Conservation (phyloP, 2,888 invertebrate species). For the Gerris lacustris region DNA sequence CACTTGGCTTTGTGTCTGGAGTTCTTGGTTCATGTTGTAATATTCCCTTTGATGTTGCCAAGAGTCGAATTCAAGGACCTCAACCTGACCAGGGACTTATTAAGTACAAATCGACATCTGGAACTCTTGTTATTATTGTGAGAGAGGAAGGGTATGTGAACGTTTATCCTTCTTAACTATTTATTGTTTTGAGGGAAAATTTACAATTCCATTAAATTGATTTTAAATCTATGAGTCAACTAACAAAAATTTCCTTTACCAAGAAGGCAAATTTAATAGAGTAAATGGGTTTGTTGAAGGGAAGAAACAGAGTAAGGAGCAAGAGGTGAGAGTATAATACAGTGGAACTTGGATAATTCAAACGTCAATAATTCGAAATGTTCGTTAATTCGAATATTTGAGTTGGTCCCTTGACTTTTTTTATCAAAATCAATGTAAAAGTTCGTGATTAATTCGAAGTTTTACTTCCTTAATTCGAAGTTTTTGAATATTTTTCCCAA, state of each 20-base stretch:
- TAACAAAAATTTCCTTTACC: no score
- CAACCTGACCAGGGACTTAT: constrained; percentile 59
- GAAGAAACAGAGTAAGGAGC: no score
- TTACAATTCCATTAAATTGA: background rate
- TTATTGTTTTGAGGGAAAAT: background rate
- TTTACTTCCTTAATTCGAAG: no score
- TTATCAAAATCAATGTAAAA: no score
- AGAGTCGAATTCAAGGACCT: constrained; percentile 88
- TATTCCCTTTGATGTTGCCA: constrained; percentile 93
- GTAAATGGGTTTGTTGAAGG: background rate
- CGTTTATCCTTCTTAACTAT: background rate
- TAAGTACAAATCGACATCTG: constrained; percentile 66
- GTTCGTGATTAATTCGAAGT: no score
- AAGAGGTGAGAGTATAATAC: no score
- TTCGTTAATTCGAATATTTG: no score
- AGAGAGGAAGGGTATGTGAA: constrained; percentile 71
- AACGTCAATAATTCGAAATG: no score
- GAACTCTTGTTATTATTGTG: constrained; percentile 60
- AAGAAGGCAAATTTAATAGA: background rate
- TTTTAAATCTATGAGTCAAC: background rate
- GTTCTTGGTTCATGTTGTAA: constrained; percentile 75
- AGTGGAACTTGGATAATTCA: no score
- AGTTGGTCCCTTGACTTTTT: no score
- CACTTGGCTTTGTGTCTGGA: constrained; percentile 77
- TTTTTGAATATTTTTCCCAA: no score